Percentiles rank a stretch among this genome's conserved stretches.
Evolutionary conservation across 1,140 invertebrate genomes (phyloP).

Genomic region (Tetramorium alpestre): DNA sequence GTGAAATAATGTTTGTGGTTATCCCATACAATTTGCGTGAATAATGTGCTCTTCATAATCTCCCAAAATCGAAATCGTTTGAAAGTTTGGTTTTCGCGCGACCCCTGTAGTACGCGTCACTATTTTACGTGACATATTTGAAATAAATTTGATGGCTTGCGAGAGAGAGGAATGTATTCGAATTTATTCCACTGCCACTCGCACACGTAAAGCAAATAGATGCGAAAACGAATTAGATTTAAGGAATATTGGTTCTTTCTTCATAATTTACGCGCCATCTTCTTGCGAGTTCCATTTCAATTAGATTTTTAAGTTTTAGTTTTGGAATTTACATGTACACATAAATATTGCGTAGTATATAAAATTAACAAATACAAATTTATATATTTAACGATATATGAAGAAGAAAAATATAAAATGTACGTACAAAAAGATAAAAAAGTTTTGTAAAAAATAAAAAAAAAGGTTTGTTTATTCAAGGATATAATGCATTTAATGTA

Average conservation of each 20-base stretch:
- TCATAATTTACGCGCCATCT: not conserved
- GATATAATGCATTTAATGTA: not conserved
- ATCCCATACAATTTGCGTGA: not conserved
- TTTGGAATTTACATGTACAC: not conserved
- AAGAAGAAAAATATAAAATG: not conserved
- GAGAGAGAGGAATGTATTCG: conserved; percentile 36
- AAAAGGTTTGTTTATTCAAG: not conserved
- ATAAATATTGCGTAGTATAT: not conserved
- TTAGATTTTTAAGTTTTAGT: not conserved
- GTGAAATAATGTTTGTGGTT: conserved; percentile 7
- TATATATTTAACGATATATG: not conserved
- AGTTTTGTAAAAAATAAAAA: not conserved
- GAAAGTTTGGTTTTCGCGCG: conserved; percentile 28
- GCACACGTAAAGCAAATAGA: conserved; percentile 35
- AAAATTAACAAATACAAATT: not conserved
- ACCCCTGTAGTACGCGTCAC: conserved; percentile 12
- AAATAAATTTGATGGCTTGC: conserved; percentile 46
- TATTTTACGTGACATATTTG: conserved; percentile 47
- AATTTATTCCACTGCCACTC: conserved; percentile 27
- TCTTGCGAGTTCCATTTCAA: not conserved
- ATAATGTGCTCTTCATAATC: conserved; percentile 45
- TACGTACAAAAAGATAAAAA: not conserved
- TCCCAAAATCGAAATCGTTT: conserved; percentile 30
- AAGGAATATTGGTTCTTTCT: not conserved
- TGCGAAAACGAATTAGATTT: conserved; percentile 17